Conservation (phyloP, 2,113 vertebrate species). For the Oryzias curvinotus region DNA sequence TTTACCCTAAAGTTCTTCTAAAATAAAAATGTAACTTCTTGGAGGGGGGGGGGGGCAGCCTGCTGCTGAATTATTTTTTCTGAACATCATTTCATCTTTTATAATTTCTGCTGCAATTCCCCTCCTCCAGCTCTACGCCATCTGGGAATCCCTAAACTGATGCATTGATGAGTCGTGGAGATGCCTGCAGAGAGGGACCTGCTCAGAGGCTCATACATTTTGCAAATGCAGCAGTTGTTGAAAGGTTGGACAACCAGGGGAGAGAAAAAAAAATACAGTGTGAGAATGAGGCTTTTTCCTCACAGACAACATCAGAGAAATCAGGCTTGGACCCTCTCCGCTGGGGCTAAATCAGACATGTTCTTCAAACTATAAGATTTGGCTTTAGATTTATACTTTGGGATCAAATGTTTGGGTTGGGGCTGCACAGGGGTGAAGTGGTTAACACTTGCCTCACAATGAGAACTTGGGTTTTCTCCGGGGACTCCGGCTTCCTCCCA, state of each 20-base stretch:
- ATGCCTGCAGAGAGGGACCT: slow-evolving; percentile 1
- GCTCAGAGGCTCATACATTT: not conserved
- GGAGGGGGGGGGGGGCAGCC: too few relatives aligned
- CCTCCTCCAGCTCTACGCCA: not conserved
- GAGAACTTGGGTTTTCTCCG: too few relatives aligned
- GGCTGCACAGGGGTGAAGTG: too few relatives aligned
- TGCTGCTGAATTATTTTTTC: not conserved
- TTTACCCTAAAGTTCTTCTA: too few relatives aligned
- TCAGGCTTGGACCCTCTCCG: not conserved
- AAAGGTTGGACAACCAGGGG: not conserved
- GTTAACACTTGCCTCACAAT: too few relatives aligned
- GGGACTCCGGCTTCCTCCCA: too few relatives aligned
- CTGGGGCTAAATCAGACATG: too few relatives aligned
- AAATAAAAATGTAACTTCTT: too few relatives aligned
- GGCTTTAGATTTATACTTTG: too few relatives aligned
- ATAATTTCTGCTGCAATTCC: not conserved
- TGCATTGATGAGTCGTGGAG: not conserved
- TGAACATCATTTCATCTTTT: not conserved
- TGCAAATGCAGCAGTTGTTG: not conserved
- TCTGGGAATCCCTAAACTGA: not conserved
- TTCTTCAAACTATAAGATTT: not conserved
- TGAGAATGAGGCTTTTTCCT: not conserved
- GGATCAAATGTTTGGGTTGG: not conserved
- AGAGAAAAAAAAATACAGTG: not conserved
- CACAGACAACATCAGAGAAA: not conserved